Percentiles rank a stretch among this genome's conserved stretches.
Evolutionary conservation across 1,140 invertebrate species (phyloP).

Genomic region (Lasaia peninsularis): DNA sequence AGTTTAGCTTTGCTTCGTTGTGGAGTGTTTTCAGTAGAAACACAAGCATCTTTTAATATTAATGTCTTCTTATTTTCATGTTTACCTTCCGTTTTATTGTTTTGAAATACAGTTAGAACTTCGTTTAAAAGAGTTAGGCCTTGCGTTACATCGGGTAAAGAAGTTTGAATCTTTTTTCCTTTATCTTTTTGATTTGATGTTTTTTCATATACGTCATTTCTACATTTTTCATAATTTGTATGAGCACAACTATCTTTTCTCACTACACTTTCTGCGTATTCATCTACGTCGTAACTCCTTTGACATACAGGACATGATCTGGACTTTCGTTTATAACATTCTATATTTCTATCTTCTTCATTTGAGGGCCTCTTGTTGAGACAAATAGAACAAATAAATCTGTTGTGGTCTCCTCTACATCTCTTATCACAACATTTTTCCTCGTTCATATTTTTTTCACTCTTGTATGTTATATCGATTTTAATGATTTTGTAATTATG

Average conservation of each 20-base stretch:
- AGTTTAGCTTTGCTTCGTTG: conserved; percentile 32
- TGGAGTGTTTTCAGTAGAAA: conserved; percentile 31
- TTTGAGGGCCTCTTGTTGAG: conserved; percentile 36
- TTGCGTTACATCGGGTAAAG: conserved; percentile 40
- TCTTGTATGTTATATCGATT: conserved; percentile 46
- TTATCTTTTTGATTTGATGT: neutral
- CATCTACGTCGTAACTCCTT: conserved; percentile 21
- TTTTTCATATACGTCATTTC: conserved; percentile 12
- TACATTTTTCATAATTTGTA: neutral
- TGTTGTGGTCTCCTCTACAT: conserved; percentile 25
- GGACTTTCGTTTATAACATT: conserved; percentile 28
- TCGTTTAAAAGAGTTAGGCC: conserved; percentile 53
- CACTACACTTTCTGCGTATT: conserved; percentile 20
- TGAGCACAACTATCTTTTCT: conserved; percentile 6
- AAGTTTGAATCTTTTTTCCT: conserved; percentile 41
- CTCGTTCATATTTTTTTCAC: conserved; percentile 31
- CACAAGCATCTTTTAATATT: conserved; percentile 41
- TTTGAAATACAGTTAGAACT: conserved; percentile 58
- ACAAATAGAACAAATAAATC: conserved; percentile 52
- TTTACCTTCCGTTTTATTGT: conserved; percentile 38
- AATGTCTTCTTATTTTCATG: conserved; percentile 22
- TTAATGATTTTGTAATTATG: conserved; percentile 33
- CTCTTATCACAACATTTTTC: conserved; percentile 21
- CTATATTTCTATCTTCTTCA: conserved; percentile 22
- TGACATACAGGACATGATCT: conserved; percentile 45